phyloP scores from a whole-genome alignment of 2,888 invertebrate species.

The Mallateleia sp. region DNA sequence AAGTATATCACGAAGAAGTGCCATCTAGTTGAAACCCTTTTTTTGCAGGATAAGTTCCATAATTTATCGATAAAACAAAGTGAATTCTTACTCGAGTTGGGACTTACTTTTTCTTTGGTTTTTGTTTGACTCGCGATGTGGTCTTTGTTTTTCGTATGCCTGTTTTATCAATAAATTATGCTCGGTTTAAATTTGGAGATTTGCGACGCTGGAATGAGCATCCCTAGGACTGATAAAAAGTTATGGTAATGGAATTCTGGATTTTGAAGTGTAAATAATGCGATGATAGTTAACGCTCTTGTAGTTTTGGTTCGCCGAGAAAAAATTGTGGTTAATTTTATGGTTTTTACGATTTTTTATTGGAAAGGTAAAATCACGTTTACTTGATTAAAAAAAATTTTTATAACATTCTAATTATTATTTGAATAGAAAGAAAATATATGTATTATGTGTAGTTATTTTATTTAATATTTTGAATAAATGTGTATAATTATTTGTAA shows the following conservation, averaged over 20 bases:
- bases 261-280: conserved; percentile 42
- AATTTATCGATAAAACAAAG: conserved; percentile 6
- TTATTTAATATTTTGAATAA: too few relatives aligned
- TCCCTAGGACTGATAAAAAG: conserved; percentile 36
- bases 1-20: neutral
- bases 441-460: too few relatives aligned
- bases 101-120: neutral
- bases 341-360: too few relatives aligned
- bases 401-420: too few relatives aligned
- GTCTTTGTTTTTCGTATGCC: neutral
- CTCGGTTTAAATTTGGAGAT: neutral
- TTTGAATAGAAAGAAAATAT: too few relatives aligned
- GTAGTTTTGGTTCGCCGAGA: neutral
- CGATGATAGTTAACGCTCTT: neutral
- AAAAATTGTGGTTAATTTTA: conserved; percentile 2
- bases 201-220: conserved; percentile 13
- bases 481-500: too few relatives aligned
- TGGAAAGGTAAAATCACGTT: too few relatives aligned
- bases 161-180: neutral
- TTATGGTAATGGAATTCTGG: conserved; percentile 42
- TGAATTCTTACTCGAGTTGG: too few relatives aligned
- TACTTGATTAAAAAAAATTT: too few relatives aligned
- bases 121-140: neutral
- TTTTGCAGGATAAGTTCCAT: neutral
- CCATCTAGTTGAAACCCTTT: conserved; percentile 8